Conservation (phyloP, 2,113 vertebrate genomes). For the Phyllostomus discolor region DNA sequence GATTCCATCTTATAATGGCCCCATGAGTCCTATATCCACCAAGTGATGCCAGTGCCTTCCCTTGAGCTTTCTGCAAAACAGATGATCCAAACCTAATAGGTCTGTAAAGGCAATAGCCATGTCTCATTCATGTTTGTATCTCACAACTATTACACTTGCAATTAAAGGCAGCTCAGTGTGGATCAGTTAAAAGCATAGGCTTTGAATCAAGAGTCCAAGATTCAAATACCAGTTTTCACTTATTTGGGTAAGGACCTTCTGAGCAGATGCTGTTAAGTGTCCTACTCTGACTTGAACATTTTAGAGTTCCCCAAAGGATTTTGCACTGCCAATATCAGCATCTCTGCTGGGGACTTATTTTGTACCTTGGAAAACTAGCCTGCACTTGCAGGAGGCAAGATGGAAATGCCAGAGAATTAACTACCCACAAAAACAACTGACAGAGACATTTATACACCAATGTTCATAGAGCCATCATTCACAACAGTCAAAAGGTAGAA, state of each 20-base stretch:
- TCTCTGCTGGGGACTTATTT: not conserved
- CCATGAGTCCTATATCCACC: not conserved
- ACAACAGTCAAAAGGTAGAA: not conserved
- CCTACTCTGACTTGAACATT: not conserved
- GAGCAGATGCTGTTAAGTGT: not conserved
- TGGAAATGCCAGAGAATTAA: not conserved
- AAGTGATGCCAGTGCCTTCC: not conserved
- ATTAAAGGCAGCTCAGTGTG: not conserved
- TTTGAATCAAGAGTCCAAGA: not conserved
- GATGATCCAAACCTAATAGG: not conserved
- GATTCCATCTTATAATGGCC: not conserved
- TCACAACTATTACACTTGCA: not conserved
- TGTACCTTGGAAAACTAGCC: conserved; percentile 1
- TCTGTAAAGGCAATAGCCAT: not conserved
- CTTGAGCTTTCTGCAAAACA: not conserved
- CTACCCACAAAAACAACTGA: not conserved
- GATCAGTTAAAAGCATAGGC: not conserved
- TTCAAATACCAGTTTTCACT: conserved; percentile 10
- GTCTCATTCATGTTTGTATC: not conserved
- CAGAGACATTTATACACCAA: not conserved
- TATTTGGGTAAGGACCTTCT: not conserved
- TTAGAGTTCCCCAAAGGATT: not conserved
- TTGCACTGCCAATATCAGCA: not conserved
- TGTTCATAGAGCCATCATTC: not conserved
- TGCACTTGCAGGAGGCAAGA: not conserved